A percentile compares a stretch with the other conserved stretches of the same genome.
These are phyloP conservation scores for Serrognathus titanus DNA, from an alignment of 2,888 invertebrate genomes.

Conservation along the genomic window DNA sequence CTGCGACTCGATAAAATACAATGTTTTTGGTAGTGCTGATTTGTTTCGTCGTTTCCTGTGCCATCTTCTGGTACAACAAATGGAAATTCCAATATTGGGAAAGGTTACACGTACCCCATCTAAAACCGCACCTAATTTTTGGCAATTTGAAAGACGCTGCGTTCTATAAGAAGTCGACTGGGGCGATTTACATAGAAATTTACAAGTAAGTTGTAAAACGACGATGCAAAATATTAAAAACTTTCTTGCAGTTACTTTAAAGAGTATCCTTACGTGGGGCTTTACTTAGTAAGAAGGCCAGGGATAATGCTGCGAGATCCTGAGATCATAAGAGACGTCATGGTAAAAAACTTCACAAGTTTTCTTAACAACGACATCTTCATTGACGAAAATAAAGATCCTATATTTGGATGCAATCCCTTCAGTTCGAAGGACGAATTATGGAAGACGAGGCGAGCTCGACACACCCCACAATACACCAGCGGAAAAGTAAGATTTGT, in stretches of 20 bases:
- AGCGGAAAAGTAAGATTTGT: slow-evolving; percentile 38
- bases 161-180: slow-evolving; percentile 24
- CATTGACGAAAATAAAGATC: slow-evolving; percentile 46
- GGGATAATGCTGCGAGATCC: slow-evolving; percentile 39
- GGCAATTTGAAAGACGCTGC: slow-evolving; percentile 32
- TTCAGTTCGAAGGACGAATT: slow-evolving; percentile 44
- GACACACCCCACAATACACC: slow-evolving; percentile 49
- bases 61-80: too few species aligned
- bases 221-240: background rate
- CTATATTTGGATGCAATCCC: slow-evolving; percentile 45
- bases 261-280: slow-evolving; percentile 36
- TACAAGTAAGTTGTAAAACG: slow-evolving; percentile 24
- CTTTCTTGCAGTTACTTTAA: background rate
- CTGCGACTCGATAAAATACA: too few species aligned
- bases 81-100: slow-evolving; percentile 21
- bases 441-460: slow-evolving; percentile 49
- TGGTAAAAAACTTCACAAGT: slow-evolving; percentile 39
- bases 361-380: slow-evolving; percentile 45
- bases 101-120: slow-evolving; percentile 24
- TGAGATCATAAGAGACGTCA: slow-evolving; percentile 41
- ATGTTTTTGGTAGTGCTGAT: too few species aligned
- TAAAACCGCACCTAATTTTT: slow-evolving; percentile 27
- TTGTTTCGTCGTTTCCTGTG: too few species aligned
- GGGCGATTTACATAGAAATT: slow-evolving; percentile 17
- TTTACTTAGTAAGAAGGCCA: slow-evolving; percentile 39